phyloP scores from a whole-genome alignment of 2,797 vertebrate genomes.

The Galagoides demidoff region DNA sequence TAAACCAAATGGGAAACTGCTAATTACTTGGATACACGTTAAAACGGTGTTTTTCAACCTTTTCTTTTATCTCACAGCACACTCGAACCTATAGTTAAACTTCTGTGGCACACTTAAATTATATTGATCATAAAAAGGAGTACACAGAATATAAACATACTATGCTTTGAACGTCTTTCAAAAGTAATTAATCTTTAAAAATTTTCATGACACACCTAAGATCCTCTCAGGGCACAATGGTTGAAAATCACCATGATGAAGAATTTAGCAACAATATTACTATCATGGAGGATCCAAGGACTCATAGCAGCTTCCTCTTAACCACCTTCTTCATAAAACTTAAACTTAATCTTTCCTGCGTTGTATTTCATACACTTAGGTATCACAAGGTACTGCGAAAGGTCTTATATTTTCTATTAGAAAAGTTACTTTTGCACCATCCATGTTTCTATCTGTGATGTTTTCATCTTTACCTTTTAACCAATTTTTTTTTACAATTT shows the following conservation, averaged over 20 bases:
- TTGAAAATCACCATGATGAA: neutral
- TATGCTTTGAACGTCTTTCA: no score
- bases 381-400: slow-evolving; percentile 11
- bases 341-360: neutral
- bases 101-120: no score
- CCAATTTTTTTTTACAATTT: no score
- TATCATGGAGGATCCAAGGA: neutral
- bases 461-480: slow-evolving; percentile 54
- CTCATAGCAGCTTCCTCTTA: slow-evolving; percentile 25
- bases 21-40: slow-evolving; percentile 53
- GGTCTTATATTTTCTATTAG: neutral
- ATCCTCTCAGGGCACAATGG: no score
- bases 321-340: neutral
- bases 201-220: no score
- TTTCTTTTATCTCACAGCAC: no score
- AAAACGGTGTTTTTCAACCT: neutral
- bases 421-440: slow-evolving; percentile 54
- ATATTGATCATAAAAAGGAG: no score
- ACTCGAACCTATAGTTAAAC: no score
- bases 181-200: no score
- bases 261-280: neutral
- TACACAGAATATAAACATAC: no score
- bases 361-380: slow-evolving; percentile 1
- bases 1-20: neutral
- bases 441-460: neutral